phyloP scores from a whole-genome alignment of 2,888 invertebrate genomes.

The Priocnemis perturbator region DNA sequence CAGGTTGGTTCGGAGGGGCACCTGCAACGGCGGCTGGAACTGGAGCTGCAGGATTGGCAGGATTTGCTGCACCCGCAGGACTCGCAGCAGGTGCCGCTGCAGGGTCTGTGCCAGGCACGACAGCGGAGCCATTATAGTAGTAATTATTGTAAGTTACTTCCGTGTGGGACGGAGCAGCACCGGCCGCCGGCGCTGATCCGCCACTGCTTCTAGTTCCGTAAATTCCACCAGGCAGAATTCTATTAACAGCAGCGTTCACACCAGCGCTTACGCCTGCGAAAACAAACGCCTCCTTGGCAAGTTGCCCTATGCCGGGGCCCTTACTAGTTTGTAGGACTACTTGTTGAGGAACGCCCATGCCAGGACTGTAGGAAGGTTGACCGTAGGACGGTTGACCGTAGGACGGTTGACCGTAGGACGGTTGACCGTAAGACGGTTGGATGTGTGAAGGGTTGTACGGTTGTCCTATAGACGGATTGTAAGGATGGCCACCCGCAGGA shows the following conservation, averaged over 20 bases:
- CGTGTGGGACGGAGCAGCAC: slow-evolving; percentile 54
- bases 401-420: slow-evolving; percentile 46
- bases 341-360: slow-evolving; percentile 61
- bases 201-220: slow-evolving; percentile 46
- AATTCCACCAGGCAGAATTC: slow-evolving; percentile 65
- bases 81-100: slow-evolving; percentile 31
- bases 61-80: slow-evolving; percentile 30
- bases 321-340: slow-evolving; percentile 57
- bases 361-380: slow-evolving; percentile 39
- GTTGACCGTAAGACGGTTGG: slow-evolving; percentile 38
- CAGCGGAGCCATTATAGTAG: slow-evolving; percentile 67
- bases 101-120: slow-evolving; percentile 30
- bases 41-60: slow-evolving; percentile 10
- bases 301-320: slow-evolving; percentile 70
- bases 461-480: slow-evolving; percentile 47
- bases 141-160: slow-evolving; percentile 72
- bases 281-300: slow-evolving; percentile 73
- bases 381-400: slow-evolving; percentile 53
- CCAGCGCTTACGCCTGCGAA: slow-evolving; percentile 71
- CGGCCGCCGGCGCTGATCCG: slow-evolving; percentile 53
- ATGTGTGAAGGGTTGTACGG: slow-evolving; percentile 49
- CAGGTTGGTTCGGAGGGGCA: slow-evolving; percentile 15
- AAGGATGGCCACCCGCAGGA: slow-evolving; percentile 36
- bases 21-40: slow-evolving; percentile 34
- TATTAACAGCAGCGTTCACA: slow-evolving; percentile 71